These are phyloP conservation scores for Acrossocheilus fasciatus DNA, from an alignment of 2,797 vertebrate species.

Conservation along the genomic window DNA sequence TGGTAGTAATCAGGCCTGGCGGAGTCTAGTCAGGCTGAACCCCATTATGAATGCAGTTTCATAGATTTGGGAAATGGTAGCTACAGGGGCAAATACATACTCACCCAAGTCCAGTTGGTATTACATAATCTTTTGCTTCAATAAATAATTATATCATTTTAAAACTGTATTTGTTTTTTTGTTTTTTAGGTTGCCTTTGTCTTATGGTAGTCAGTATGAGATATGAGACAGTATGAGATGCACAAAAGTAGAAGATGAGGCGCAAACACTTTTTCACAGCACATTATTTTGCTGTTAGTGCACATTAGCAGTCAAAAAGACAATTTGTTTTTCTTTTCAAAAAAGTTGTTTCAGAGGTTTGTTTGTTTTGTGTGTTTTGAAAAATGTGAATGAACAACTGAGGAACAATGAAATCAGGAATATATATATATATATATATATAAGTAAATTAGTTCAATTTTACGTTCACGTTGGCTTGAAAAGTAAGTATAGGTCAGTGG, in stretches of 20 bases:
- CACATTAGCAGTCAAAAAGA: not conserved
- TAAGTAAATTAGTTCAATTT: not conserved
- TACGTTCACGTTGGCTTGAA: not conserved
- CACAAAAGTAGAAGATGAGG: too few species aligned
- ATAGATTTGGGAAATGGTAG: not conserved
- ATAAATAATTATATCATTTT: too few species aligned
- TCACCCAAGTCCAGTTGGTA: not conserved
- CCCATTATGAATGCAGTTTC: not conserved
- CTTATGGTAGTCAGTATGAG: too few species aligned
- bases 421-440: too few species aligned
- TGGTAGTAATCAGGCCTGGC: not conserved
- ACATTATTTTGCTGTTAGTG: not conserved
- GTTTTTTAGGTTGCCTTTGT: too few species aligned
- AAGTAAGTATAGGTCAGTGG: not conserved
- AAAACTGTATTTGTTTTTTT: too few species aligned
- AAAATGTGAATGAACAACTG: not conserved
- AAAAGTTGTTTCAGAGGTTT: not conserved
- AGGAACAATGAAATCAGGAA: not conserved
- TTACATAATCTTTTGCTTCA: not conserved
- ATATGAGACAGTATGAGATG: too few species aligned
- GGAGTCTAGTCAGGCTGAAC: not conserved
- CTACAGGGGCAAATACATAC: not conserved
- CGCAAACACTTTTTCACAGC: too few species aligned
- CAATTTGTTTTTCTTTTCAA: not conserved
- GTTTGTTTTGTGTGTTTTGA: too few species aligned